Evolutionary conservation across 2,113 vertebrate genomes (phyloP), one percentile per base, ranked within the genome.

Genomic region (Excalfactoria chinensis): DNA sequence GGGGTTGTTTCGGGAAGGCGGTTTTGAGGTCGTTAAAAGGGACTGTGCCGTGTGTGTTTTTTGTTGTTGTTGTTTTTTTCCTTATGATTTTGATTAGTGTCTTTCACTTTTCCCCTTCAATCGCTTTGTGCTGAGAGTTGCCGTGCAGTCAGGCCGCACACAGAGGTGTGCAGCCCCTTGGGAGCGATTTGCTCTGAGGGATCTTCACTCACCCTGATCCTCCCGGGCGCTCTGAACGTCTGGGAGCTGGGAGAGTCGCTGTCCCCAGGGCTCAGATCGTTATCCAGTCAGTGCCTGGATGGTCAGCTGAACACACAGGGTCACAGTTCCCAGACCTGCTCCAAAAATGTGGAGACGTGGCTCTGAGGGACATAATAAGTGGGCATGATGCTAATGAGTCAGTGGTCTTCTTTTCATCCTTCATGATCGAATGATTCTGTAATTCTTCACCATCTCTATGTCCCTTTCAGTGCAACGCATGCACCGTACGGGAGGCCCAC

Each of bases 21-120:
- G 81, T 92, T 96, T 95, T 96, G 93, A 96, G 75, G 68, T 92
- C 46, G 4, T 46, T 75, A 58, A 82, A 86, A 86, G 83, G 76
- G 93, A 93, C 86, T 75, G 19, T 56, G 30, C 28, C 60, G 1
- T 53, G 28, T 77, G 37, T 37, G 37, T 88, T 72, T 83, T 78
- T 89, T 92, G 51, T 13, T 60, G 76, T 19, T 80, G 7, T 26
- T 13, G 7, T 53, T 30, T 53, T 15, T 16, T 28, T 15, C 5
- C 14, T 84, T 40, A 63, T 91, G 28, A 10, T 86, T 81, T 89
- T 92, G 12, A 49, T 72, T 84, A 0, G 0, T 46, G 23, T 91
- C 78, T 95, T 92, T 94, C 84, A 87, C 74, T 89, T 96, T 56
- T 88, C 2, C 6, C 21, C 22, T 22, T 34, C 8, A 16, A 43